These are phyloP conservation scores for Spodoptera littoralis DNA, from an alignment of 2,888 invertebrate genomes.

Conservation along the genomic window DNA sequence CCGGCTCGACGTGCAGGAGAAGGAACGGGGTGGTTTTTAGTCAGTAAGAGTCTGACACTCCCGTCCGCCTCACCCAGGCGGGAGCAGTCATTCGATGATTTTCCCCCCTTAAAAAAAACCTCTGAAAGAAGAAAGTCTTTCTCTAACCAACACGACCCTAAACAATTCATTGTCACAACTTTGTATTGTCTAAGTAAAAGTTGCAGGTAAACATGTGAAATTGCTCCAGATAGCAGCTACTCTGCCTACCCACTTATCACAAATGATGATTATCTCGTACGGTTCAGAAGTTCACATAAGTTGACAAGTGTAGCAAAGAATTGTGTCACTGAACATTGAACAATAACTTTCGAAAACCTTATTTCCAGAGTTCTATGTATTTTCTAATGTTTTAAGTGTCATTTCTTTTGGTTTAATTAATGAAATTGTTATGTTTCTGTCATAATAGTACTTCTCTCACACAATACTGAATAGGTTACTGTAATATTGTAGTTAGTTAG, in stretches of 20 bases:
- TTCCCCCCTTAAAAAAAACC: too few species aligned
- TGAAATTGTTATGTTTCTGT: too few species aligned
- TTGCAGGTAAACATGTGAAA: slow-evolving; percentile 61
- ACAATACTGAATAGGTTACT: too few species aligned
- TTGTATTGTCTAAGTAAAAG: slow-evolving; percentile 59
- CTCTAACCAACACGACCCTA: not conserved
- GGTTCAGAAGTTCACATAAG: slow-evolving; percentile 76
- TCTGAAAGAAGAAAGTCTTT: too few species aligned
- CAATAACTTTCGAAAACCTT: slow-evolving; percentile 72
- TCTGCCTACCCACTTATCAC: slow-evolving; percentile 25
- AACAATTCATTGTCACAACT: slow-evolving; percentile 17
- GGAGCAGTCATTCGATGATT: too few species aligned
- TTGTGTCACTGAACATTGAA: slow-evolving; percentile 58
- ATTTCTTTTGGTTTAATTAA: too few species aligned
- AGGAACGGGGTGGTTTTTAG: too few species aligned
- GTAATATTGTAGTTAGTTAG: too few species aligned
- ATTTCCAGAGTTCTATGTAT: slow-evolving; percentile 68
- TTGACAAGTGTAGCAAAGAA: slow-evolving; percentile 51
- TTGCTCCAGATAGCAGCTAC: slow-evolving; percentile 51
- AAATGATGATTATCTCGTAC: slow-evolving; percentile 51
- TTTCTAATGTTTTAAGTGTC: slow-evolving; percentile 68
- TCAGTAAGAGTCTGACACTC: too few species aligned
- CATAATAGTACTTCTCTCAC: too few species aligned
- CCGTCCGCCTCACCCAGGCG: too few species aligned
- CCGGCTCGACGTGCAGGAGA: too few species aligned